Conservation (phyloP, 2,797 vertebrate genomes). For the Catharus ustulatus region DNA sequence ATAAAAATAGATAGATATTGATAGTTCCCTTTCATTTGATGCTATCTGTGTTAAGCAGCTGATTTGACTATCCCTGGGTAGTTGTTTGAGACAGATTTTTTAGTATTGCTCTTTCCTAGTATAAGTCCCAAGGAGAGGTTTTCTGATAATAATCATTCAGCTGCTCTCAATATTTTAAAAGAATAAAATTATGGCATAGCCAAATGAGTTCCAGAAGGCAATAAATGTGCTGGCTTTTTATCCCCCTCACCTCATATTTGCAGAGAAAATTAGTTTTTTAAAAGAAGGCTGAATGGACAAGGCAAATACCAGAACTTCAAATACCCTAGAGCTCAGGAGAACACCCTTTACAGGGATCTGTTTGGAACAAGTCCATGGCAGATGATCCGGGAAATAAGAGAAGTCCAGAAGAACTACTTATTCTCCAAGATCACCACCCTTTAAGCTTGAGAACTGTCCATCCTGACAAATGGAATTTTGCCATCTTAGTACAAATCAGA, state of each 20-base stretch:
- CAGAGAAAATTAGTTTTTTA: not conserved
- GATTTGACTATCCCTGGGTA: not conserved
- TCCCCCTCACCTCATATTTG: not conserved
- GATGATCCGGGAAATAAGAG: not conserved
- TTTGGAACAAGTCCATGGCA: not conserved
- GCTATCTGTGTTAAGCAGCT: not conserved
- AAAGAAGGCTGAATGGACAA: not conserved
- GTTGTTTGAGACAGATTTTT: not conserved
- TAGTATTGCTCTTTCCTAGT: not conserved
- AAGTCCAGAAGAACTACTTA: not conserved
- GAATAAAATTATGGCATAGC: not conserved
- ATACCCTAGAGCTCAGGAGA: not conserved
- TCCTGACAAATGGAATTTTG: not conserved
- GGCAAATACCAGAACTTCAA: not conserved
- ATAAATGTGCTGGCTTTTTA: conserved; percentile 9
- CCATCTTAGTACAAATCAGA: not conserved
- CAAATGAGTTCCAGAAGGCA: conserved; percentile 34
- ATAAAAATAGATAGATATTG: not conserved
- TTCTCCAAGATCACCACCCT: not conserved
- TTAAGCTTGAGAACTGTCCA: not conserved
- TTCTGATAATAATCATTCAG: not conserved
- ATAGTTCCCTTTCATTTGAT: not conserved
- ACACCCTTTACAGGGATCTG: not conserved
- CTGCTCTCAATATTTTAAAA: not conserved
- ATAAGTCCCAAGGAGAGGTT: not conserved